Evolutionary conservation across 2,888 invertebrate species (phyloP).

Genomic region (Gastracanthus pulcherrimus): DNA sequence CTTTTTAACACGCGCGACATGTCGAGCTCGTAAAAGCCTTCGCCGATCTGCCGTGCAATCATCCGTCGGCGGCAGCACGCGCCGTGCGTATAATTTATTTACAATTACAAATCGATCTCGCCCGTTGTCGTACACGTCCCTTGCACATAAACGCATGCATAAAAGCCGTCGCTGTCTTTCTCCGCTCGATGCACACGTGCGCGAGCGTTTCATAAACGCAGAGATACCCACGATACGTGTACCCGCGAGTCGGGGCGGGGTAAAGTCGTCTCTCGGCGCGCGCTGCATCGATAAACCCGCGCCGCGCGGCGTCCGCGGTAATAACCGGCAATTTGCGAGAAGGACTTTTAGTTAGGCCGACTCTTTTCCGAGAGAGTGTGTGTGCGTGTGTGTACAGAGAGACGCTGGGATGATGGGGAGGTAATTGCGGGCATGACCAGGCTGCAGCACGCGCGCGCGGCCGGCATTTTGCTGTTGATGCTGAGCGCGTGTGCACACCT

Average conservation of each 20-base stretch:
- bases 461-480: too few relatives aligned
- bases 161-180: neutral
- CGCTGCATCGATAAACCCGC: slow-evolving; percentile 71
- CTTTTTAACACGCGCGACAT: slow-evolving; percentile 37
- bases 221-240: too few relatives aligned
- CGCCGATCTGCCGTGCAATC: slow-evolving; percentile 14
- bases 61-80: slow-evolving; percentile 1
- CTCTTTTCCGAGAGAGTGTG: slow-evolving; percentile 8
- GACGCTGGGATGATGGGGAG: neutral
- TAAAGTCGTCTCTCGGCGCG: slow-evolving; percentile 59
- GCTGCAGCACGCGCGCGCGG: slow-evolving; percentile 11
- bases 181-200: neutral
- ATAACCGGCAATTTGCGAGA: slow-evolving; percentile 76
- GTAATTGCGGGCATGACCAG: slow-evolving; percentile 45
- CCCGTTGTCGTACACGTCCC: neutral
- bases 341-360: slow-evolving; percentile 74
- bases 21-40: slow-evolving; percentile 41
- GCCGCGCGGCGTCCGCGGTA: slow-evolving; percentile 67
- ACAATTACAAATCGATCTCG: slow-evolving; percentile 48
- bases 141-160: neutral
- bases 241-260: slow-evolving; percentile 40
- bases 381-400: neutral
- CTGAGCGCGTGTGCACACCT: slow-evolving; percentile 18
- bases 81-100: slow-evolving; percentile 49
- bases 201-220: neutral